Evolutionary conservation across 1,140 invertebrate genomes (phyloP).

Genomic region (Melipona quadrifasciata): DNA sequence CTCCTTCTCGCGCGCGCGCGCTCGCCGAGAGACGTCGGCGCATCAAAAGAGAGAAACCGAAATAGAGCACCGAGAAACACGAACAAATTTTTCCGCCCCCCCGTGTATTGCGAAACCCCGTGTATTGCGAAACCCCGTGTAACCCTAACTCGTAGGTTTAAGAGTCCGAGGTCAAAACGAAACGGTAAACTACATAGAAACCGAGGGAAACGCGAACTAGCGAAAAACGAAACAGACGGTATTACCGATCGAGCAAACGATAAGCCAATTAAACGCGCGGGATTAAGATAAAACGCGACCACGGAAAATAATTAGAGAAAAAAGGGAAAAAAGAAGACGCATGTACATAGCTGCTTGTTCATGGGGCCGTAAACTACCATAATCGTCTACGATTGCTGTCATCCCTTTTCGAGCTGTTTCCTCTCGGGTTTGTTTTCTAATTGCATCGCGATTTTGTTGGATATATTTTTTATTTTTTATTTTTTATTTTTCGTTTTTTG

Average conservation of each 20-base stretch:
- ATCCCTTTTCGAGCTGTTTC: neutral
- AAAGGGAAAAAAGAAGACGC: constrained; percentile 3
- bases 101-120: neutral
- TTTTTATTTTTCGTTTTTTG: constrained; percentile 23
- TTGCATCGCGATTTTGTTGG: too few species aligned
- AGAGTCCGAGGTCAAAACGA: neutral
- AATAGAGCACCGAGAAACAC: constrained; percentile 46
- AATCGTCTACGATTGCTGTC: constrained; percentile 55
- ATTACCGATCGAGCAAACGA: neutral
- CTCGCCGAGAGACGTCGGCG: too few species aligned
- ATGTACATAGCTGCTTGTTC: constrained; percentile 71
- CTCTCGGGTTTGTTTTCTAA: constrained; percentile 19
- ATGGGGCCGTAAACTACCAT: constrained; percentile 56
- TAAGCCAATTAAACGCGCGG: constrained; percentile 3
- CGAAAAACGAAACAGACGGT: neutral
- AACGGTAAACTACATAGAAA: neutral
- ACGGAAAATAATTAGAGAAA: constrained; percentile 15
- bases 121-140: neutral
- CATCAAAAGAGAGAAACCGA: neutral
- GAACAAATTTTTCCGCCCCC: constrained; percentile 36
- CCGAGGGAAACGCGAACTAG: constrained; percentile 7
- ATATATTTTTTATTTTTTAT: too few species aligned
- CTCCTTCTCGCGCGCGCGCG: neutral
- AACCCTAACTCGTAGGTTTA: neutral
- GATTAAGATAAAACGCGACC: constrained; percentile 19